Evolutionary conservation across 2,797 vertebrate genomes (phyloP), one percentile per base, ranked within the genome.

Genomic region (Rallus crepitans): DNA sequence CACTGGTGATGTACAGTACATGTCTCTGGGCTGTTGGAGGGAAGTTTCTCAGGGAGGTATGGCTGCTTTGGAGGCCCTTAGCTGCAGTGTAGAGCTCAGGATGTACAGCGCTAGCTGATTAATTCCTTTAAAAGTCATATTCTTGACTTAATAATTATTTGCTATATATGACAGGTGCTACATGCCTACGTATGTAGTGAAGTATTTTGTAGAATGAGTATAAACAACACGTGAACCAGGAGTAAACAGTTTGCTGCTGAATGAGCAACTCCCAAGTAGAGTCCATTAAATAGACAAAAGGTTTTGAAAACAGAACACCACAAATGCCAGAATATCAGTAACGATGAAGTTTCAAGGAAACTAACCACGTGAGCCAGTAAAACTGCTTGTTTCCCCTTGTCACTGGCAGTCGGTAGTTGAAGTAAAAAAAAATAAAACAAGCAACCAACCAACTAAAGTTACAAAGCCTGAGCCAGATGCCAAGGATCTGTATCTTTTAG

Each of bases 1-100:
- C 1, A 2, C 16, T 63, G 4, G 3, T 31, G 30, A 35, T n/a
- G 28, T 13, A 1, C 21, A 39, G 21, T 39, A n/a, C 13, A 5
- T 2, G 0, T 75, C 39, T 56, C 39, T 2, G 12, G 19, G 53
- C 30, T 60, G 31, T 11, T 8, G 40, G 57, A 31, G 37, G 27
- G 21, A 79, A 70, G 19, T 20, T 87, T 78, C 61, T n/a, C 52
- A 76, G 70, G 57, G 33, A 0, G 1, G 8, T 13, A 7, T 72
- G 39, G 33, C 42, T 83, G 48, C 60, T n/a, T 59, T 59, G 73
- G 25, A 84, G 47, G 56, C 19, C 31, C 13, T 11, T 3, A 77
- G 12, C 8, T 48, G 14, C 45, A 39, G 37, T 11, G 12, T 15
- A 35, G 39, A 87, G 48, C 47, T 68, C 52, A 31, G 15, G 24